Percentiles rank a stretch among this genome's conserved stretches.
Conservation (phyloP, 2,888 invertebrate species). For the Aradus depressus region DNA sequence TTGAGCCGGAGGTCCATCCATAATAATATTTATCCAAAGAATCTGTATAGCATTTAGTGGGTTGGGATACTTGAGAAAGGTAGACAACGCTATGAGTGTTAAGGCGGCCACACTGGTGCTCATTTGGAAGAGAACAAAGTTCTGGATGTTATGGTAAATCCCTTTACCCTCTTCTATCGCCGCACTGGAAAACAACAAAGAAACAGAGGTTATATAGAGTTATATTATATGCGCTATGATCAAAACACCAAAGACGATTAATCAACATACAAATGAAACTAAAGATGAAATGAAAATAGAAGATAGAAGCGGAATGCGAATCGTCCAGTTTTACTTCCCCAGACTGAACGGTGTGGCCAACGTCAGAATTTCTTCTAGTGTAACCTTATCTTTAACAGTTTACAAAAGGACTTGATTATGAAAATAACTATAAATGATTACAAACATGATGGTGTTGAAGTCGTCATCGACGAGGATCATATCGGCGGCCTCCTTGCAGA, state of each 20-base stretch:
- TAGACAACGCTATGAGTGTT: constrained; percentile 90
- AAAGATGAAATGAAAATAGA: too few relatives aligned
- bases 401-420: too few relatives aligned
- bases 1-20: constrained; percentile 86
- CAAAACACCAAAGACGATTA: too few relatives aligned
- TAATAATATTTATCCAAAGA: constrained; percentile 99
- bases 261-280: too few relatives aligned
- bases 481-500: constrained; percentile 98
- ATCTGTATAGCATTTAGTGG: constrained; percentile 99
- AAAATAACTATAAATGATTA: too few relatives aligned
- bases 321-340: too few relatives aligned
- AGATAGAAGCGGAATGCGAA: too few relatives aligned
- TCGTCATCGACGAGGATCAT: constrained; percentile 99
- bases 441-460: constrained; percentile 93
- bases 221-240: too few relatives aligned
- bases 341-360: too few relatives aligned
- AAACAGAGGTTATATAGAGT: too few relatives aligned
- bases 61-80: constrained; percentile 91
- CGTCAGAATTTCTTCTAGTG: too few relatives aligned
- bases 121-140: constrained; percentile 97
- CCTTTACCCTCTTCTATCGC: constrained; percentile 99
- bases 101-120: constrained; percentile 98
- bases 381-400: too few relatives aligned
- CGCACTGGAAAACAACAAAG: constrained; percentile 46
- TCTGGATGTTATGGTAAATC: constrained; percentile 98